Percentiles rank a stretch among this genome's conserved stretches.
These are phyloP conservation scores for Bacillus rossius DNA, from an alignment of 1,140 invertebrate genomes.

Conservation along the genomic window DNA sequence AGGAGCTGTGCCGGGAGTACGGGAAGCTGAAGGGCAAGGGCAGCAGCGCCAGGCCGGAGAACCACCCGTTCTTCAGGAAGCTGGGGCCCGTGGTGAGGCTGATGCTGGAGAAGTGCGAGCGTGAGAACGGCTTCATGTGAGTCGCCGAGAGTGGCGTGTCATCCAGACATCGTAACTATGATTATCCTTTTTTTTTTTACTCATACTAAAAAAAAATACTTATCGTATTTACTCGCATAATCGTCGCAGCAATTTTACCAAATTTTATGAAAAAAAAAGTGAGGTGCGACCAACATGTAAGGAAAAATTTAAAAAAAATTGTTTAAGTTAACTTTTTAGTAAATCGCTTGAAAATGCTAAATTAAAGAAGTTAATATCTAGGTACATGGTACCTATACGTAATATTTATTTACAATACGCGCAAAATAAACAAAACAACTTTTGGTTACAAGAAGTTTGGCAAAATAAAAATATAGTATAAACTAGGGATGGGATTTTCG, in stretches of 20 bases:
- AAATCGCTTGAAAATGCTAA: too few species aligned
- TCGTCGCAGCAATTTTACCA: not conserved
- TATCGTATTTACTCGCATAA: not conserved
- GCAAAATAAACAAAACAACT: too few species aligned
- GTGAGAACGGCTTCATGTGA: slow-evolving; percentile 70
- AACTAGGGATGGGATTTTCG: too few species aligned
- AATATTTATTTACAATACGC: too few species aligned
- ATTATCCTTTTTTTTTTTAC: not conserved
- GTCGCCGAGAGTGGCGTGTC: slow-evolving; percentile 20
- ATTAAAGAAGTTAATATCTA: too few species aligned
- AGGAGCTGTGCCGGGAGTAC: slow-evolving; percentile 55
- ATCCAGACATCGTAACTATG: not conserved
- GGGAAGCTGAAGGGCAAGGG: slow-evolving; percentile 52
- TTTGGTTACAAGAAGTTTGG: too few species aligned
- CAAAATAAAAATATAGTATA: too few species aligned
- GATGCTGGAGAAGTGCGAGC: slow-evolving; percentile 63
- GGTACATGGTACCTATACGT: too few species aligned
- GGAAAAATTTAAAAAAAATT: too few species aligned
- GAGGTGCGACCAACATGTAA: too few species aligned
- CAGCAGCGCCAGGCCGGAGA: slow-evolving; percentile 54
- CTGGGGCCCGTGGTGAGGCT: slow-evolving; percentile 54
- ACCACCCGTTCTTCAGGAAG: slow-evolving; percentile 60
- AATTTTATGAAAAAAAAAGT: too few species aligned
- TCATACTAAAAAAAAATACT: not conserved
- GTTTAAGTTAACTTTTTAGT: too few species aligned